These are phyloP conservation scores for Blomia tropicalis DNA, from an alignment of 2,888 invertebrate genomes.

Conservation along the genomic window DNA sequence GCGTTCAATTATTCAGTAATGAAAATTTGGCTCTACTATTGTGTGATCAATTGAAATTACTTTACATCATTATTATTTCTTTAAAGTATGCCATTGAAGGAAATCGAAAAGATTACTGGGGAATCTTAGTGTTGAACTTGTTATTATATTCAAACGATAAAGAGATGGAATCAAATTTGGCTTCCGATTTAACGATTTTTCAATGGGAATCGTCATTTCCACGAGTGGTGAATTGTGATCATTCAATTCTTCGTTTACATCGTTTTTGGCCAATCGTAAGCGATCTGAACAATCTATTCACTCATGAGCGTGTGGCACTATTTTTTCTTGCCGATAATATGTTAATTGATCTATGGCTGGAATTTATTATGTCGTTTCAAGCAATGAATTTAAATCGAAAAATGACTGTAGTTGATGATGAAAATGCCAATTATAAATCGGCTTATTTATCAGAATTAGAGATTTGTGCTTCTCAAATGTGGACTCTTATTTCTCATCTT, in stretches of 20 bases:
- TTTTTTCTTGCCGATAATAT: conserved; percentile 66
- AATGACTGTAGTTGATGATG: conserved; percentile 75
- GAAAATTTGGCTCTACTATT: conserved; percentile 74
- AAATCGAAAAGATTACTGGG: conserved; percentile 3
- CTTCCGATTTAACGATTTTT: not conserved
- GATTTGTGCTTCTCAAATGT: conserved; percentile 93
- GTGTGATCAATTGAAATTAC: conserved; percentile 69
- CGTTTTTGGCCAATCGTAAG: conserved; percentile 96
- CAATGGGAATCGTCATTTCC: not conserved
- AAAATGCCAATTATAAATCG: conserved; percentile 90
- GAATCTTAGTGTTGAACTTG: conserved; percentile 11
- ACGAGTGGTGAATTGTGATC: conserved; percentile 70
- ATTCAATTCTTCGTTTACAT: conserved; percentile 86
- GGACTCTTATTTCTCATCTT: conserved; percentile 81
- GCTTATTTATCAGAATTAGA: conserved; percentile 94
- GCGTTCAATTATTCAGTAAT: conserved; percentile 86
- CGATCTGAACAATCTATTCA: conserved; percentile 86
- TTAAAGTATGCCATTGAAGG: conserved; percentile 59
- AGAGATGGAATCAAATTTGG: not conserved
- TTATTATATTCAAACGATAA: conserved; percentile 14
- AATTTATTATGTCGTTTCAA: conserved; percentile 83
- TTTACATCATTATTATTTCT: conserved; percentile 82
- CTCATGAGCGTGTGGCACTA: conserved; percentile 75
- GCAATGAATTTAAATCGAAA: conserved; percentile 96
- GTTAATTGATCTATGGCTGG: conserved; percentile 88